Base-by-base conservation (phyloP, 2,113 vertebrate genomes). In the Chionomys nivalis region DNA sequence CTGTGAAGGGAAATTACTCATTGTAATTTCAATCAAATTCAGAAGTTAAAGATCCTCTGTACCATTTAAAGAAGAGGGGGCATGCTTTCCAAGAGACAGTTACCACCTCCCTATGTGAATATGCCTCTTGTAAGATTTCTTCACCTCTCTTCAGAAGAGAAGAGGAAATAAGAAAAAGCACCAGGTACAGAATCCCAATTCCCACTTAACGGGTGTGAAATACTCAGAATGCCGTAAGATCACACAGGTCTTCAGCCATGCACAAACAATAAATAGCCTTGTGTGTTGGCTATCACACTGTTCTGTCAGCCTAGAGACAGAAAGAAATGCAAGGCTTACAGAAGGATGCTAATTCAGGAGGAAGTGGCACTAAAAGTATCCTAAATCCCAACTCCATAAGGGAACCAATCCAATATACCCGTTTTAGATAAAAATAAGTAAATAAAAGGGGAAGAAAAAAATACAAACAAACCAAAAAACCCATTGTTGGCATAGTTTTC, bases 1-100 rank as follows among this genome's bases (percentile, higher is more conserved):
- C 28, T 44, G 47, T 72, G 52, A 87, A 78, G 9, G 52, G 63
- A 93, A 92, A 19, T 63, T 52, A 52, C 65, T 73, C 79, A 5
- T 68, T 49, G 86, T 85, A 23, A 81, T 65, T 95, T 94, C 95
- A 75, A 66, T 70, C 55, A 87, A 72, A 97, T 61, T n/a, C 70
- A 68, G 89, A 93, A 94, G 24, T 73, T 76, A 92, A 49, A 68
- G 33, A 88, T 55, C 11, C 52, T 88, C 58, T 95, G 23, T 55
- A 76, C 58, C 73, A 92, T 44, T 93, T 87, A 92, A 89, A 83
- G 61, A 28, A 42, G n/a, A 33, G 52, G 16, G 31, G 14, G 44
- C 66, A 63, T 65, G 63, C 72, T 75, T 24, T 24, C 10, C n/a
- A 42, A 39, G 21, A 5, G 8, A 61, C 55, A 61, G 36, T 61